Evolutionary conservation across 1,140 invertebrate genomes (phyloP).

Genomic region (Alviniconcha marisindica): DNA sequence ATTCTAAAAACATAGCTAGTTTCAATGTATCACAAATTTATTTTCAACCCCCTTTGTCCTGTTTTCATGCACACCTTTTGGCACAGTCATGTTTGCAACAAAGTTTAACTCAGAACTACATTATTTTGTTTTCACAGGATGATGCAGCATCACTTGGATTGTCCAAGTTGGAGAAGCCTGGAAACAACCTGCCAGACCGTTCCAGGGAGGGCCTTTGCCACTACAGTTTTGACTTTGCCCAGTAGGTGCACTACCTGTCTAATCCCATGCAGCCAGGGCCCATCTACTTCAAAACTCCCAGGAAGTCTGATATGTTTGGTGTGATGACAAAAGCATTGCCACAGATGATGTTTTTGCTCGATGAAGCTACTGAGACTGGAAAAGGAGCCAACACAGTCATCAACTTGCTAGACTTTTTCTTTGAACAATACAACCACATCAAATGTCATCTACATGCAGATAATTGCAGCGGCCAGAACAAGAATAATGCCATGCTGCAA

Average conservation of each 20-base stretch:
- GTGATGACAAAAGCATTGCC: conserved; percentile 45
- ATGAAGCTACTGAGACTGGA: conserved; percentile 48
- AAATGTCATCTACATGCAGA: conserved; percentile 47
- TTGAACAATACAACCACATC: conserved; percentile 44
- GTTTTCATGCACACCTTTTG: too few species aligned
- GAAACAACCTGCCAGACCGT: too few species aligned
- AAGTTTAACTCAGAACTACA: too few species aligned
- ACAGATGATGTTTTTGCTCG: conserved; percentile 51
- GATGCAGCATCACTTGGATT: too few species aligned
- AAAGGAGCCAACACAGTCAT: conserved; percentile 55
- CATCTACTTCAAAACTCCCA: conserved; percentile 57
- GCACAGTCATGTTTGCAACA: too few species aligned
- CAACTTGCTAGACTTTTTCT: conserved; percentile 46
- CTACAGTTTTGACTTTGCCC: conserved; percentile 52
- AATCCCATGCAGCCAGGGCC: conserved; percentile 57
- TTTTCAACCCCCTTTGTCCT: too few species aligned
- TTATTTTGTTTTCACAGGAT: too few species aligned
- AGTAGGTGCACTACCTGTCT: conserved; percentile 56
- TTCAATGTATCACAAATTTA: too few species aligned
- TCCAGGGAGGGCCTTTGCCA: not conserved
- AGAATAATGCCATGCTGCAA: conserved; percentile 33
- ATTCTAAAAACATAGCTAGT: too few species aligned
- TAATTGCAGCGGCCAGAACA: conserved; percentile 49
- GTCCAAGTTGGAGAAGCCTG: too few species aligned
- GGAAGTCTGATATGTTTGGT: conserved; percentile 62